Evolutionary conservation across 2,113 vertebrate species (phyloP).

Genomic region (Psophia crepitans): DNA sequence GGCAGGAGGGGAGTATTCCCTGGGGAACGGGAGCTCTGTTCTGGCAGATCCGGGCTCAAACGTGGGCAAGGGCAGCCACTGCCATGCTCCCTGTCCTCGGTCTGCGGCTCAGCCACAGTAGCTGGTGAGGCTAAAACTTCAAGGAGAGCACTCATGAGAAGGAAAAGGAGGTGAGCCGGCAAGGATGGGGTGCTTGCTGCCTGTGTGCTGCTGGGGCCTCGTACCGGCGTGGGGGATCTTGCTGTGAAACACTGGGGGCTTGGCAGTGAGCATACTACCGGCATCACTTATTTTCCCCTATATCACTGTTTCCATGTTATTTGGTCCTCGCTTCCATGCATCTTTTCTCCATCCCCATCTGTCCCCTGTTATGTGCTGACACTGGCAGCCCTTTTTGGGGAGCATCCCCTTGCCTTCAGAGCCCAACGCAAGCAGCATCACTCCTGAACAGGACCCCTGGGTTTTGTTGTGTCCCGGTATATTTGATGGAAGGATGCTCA

Average conservation of each 20-base stretch:
- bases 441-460: neutral
- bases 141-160: neutral
- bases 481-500: neutral
- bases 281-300: neutral
- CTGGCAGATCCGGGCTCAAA: neutral
- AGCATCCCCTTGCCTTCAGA: neutral
- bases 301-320: neutral
- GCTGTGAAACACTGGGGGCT: neutral
- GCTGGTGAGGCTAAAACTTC: neutral
- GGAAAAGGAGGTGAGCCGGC: neutral
- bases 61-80: neutral
- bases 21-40: neutral
- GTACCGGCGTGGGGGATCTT: no score
- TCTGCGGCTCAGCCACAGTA: neutral
- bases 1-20: neutral
- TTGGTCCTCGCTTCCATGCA: neutral
- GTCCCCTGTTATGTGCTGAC: neutral
- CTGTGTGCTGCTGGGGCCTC: no score
- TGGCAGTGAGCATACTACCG: fast-evolving
- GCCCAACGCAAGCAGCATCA: neutral
- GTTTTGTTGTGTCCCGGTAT: neutral
- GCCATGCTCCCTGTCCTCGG: neutral
- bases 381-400: neutral
- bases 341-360: neutral
- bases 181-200: neutral